phyloP scores from a whole-genome alignment of 2,797 vertebrate genomes.

The Micrastur ruficollis region DNA sequence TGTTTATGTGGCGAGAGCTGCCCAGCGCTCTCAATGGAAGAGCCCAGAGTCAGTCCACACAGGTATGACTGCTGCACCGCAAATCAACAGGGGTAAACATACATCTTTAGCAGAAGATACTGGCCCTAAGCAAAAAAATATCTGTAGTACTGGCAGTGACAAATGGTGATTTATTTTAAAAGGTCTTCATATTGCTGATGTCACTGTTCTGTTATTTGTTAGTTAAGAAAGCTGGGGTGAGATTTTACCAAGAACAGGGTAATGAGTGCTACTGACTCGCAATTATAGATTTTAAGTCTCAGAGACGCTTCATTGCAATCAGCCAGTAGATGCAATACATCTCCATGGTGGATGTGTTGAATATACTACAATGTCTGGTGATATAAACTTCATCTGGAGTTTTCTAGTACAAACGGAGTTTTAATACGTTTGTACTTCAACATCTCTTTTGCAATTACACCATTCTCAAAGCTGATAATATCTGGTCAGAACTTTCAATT shows the following conservation, averaged over 20 bases:
- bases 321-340: background rate
- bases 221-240: background rate
- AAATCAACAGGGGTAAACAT: background rate
- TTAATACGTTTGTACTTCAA: background rate
- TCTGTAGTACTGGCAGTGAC: background rate
- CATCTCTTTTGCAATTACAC: background rate
- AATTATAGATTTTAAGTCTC: accelerated
- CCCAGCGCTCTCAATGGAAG: background rate
- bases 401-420: background rate
- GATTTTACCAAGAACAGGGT: background rate
- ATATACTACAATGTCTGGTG: background rate
- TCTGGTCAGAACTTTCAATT: background rate
- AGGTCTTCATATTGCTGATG: background rate
- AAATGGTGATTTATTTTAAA: background rate
- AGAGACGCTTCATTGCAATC: background rate
- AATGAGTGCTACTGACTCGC: accelerated
- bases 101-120: background rate
- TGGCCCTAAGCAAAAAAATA: background rate
- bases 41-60: accelerated
- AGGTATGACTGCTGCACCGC: too few relatives aligned
- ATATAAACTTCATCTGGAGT: background rate
- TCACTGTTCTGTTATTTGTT: background rate
- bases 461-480: background rate
- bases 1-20: background rate
- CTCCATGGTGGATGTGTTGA: background rate